Evolutionary conservation across 2,113 vertebrate species (phyloP), one percentile per base, ranked within the genome.

Genomic region (Triplophysa siluroides): DNA sequence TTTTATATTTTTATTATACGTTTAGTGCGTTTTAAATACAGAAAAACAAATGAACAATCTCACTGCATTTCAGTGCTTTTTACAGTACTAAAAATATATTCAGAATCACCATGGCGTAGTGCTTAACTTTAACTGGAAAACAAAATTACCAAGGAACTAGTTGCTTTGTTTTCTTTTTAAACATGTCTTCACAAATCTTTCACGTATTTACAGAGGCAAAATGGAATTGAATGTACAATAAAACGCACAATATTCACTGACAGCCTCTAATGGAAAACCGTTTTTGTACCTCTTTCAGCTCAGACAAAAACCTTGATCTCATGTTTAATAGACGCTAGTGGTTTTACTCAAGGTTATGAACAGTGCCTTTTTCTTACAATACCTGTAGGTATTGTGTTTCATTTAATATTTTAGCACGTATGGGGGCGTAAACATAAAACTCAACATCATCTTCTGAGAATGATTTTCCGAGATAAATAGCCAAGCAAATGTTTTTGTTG

Each of bases 331-430:
- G 24, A 61, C 2, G 5, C 56, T 58, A n/a, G 56, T 3, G 43
- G 56, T 5, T 61, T 61, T 21, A 61, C 58, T 61, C 23, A 21
- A 61, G 58, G 58, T 24, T 61, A 21, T 23, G 58, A 21, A 21
- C n/a, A 1, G 14, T 23, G 19, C 4, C 11, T 10, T 33, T 8
- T 33, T 29, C 19, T 72, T 29, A 56, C 24, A n/a, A 14, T 21
- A 72, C 50, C 18, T 10, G 50, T 71, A 54, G 23, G 52, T 21
- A 54, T 56, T 56, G 56, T 72, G 69, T 72, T 72, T 72, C 69
- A 38, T 29, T 72, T 54, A 72, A 56, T 54, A 56, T 54, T 56
- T 29, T 18, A 38, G 8, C 16, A 8, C 24, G 26, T 56, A 33
- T 38, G 13, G 26, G 69, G 47, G 19, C 26, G 26, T 38, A 38